Percentiles rank a stretch among this genome's conserved stretches.
Evolutionary conservation across 2,797 vertebrate species (phyloP).

Genomic region (Sebastolobus altivelis): DNA sequence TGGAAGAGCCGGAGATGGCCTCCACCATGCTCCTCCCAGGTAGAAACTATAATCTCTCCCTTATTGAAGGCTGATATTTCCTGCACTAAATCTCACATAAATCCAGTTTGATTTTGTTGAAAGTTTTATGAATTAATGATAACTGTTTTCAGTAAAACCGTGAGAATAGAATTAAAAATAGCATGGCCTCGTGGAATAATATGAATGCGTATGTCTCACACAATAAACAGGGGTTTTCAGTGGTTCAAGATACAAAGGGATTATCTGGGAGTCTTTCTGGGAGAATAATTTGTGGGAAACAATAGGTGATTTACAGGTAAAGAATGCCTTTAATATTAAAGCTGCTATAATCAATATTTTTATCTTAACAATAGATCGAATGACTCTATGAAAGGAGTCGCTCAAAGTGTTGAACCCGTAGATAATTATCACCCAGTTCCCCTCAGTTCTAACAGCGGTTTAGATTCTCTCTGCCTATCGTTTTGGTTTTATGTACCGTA

Average conservation of each 20-base stretch:
- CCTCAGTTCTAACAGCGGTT: not conserved
- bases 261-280: not conserved
- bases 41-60: conserved; percentile 53
- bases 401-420: too few species aligned
- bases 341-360: not conserved
- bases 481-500: too few species aligned
- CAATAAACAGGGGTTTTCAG: not conserved
- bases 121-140: not conserved
- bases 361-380: not conserved
- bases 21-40: conserved; percentile 96
- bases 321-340: not conserved
- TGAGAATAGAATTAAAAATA: not conserved
- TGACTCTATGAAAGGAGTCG: too few species aligned
- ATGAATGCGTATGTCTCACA: not conserved
- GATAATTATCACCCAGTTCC: not conserved
- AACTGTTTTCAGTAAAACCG: not conserved
- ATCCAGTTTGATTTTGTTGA: not conserved
- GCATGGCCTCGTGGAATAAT: not conserved
- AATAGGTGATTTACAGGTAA: not conserved
- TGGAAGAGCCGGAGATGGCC: conserved; percentile 91
- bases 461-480: not conserved
- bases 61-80: not conserved
- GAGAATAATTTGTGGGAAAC: not conserved
- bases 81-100: not conserved
- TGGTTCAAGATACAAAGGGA: not conserved